phyloP scores from a whole-genome alignment of 2,797 vertebrate species.

The Karalla daura region DNA sequence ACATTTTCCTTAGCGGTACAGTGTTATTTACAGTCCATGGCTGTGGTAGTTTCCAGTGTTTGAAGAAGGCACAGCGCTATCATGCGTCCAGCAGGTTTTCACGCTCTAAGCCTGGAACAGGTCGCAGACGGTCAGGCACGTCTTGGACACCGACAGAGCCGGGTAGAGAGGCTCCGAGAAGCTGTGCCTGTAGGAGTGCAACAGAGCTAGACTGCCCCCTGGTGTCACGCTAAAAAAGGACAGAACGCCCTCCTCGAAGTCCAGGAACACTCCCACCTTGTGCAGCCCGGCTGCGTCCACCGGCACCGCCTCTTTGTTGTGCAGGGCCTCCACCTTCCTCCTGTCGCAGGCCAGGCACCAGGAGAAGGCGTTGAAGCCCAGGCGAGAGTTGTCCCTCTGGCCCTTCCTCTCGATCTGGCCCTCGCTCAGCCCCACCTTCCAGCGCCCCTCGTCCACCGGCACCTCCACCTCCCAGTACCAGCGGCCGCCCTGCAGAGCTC shows the following conservation, averaged over 20 bases:
- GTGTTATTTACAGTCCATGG: not conserved
- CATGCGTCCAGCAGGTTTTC: not conserved
- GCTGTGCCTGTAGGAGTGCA: constrained; percentile 78
- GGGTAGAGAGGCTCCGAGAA: constrained; percentile 80
- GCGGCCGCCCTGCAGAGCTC: constrained; percentile 61
- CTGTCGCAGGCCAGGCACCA: constrained; percentile 84
- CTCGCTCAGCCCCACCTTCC: constrained; percentile 83
- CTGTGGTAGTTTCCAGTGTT: not conserved
- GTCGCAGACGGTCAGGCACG: constrained; percentile 67
- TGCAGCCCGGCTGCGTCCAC: constrained; percentile 63
- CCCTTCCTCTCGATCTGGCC: constrained; percentile 83
- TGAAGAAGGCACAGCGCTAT: constrained; percentile 39
- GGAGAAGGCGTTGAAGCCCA: constrained; percentile 83
- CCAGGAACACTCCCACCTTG: constrained; percentile 80
- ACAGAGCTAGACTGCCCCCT: constrained; percentile 76
- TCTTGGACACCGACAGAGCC: constrained; percentile 76
- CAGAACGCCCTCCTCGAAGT: constrained; percentile 80
- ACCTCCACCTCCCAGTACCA: constrained; percentile 83
- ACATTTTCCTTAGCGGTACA: constrained; percentile 8
- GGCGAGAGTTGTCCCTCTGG: constrained; percentile 78
- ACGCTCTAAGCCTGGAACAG: constrained; percentile 55
- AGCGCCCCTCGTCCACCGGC: constrained; percentile 69
- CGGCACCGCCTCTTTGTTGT: constrained; percentile 74
- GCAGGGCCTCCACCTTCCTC: constrained; percentile 79
- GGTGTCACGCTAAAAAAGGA: constrained; percentile 83